A percentile compares a stretch with the other conserved stretches of the same genome.
phyloP scores from a whole-genome alignment of 2,797 vertebrate genomes.

The Capromys pilorides region DNA sequence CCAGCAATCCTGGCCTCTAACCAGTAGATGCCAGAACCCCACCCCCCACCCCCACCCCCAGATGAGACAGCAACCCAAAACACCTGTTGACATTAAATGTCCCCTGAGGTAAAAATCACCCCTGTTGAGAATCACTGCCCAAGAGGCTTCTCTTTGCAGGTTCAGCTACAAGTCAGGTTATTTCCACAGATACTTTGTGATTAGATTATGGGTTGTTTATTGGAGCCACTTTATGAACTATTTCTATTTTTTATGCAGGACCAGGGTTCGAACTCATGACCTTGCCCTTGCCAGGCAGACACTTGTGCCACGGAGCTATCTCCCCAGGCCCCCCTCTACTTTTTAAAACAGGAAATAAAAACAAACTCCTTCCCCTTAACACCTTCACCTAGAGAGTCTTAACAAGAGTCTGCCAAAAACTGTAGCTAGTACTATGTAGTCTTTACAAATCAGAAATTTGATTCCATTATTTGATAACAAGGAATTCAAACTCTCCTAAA shows the following conservation, averaged over 20 bases:
- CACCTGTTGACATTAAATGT: neutral
- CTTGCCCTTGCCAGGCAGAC: no score
- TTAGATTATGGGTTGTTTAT: neutral
- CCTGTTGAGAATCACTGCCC: neutral
- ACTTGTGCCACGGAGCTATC: no score
- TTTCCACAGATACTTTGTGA: neutral
- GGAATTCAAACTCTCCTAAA: neutral
- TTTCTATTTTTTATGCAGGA: no score
- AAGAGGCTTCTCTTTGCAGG: neutral
- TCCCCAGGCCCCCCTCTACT: no score
- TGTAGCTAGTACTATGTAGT: neutral
- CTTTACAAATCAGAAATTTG: neutral
- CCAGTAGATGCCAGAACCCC: neutral
- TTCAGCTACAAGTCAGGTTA: neutral
- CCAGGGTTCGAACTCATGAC: no score
- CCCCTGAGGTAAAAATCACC: neutral
- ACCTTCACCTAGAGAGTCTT: neutral
- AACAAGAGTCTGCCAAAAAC: neutral
- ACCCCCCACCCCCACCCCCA: neutral
- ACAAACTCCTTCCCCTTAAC: neutral
- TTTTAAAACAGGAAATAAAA: conserved; percentile 19
- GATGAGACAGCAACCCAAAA: neutral
- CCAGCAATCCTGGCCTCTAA: neutral
- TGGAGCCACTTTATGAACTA: neutral
- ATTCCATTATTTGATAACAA: neutral